phyloP scores from a whole-genome alignment of 2,113 vertebrate species.

The Cebus imitator region DNA sequence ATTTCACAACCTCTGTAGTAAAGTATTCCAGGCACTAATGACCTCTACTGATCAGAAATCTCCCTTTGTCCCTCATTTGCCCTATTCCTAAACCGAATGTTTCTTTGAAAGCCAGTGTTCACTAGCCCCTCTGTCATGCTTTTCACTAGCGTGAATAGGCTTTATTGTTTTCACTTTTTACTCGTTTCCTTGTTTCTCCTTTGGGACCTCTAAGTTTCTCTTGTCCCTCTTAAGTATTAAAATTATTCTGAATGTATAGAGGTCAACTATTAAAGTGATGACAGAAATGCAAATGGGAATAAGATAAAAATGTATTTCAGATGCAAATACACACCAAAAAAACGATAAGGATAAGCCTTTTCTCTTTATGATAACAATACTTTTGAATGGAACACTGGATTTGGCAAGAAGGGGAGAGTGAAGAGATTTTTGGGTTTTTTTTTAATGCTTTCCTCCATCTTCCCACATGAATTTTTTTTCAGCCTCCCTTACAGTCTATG shows the following conservation, averaged over 20 bases:
- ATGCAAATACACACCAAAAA: constrained; percentile 7
- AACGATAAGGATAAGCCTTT: constrained; percentile 6
- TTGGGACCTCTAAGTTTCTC: not conserved
- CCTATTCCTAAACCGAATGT: not conserved
- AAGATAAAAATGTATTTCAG: constrained; percentile 58
- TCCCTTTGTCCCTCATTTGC: constrained; percentile 5
- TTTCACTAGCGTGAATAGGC: constrained; percentile 1
- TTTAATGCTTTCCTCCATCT: constrained; percentile 25
- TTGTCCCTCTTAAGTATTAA: constrained; percentile 44
- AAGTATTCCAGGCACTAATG: not conserved
- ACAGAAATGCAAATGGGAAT: constrained; percentile 50
- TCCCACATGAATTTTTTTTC: constrained; percentile 58
- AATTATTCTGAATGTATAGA: constrained; percentile 50
- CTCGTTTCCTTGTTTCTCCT: not conserved
- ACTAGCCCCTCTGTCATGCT: not conserved
- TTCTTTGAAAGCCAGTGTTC: constrained; percentile 43
- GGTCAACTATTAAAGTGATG: constrained; percentile 53
- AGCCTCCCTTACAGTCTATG: not conserved
- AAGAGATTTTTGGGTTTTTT: not conserved
- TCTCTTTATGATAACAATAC: constrained; percentile 20
- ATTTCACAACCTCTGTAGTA: constrained; percentile 26
- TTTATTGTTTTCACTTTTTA: constrained; percentile 57
- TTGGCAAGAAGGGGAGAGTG: constrained; percentile 20
- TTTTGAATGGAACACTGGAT: not conserved
- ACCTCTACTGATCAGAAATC: constrained; percentile 43